These are phyloP conservation scores for Amblyjoppa fuscipennis DNA, from an alignment of 2,888 invertebrate species.

Conservation along the genomic window DNA sequence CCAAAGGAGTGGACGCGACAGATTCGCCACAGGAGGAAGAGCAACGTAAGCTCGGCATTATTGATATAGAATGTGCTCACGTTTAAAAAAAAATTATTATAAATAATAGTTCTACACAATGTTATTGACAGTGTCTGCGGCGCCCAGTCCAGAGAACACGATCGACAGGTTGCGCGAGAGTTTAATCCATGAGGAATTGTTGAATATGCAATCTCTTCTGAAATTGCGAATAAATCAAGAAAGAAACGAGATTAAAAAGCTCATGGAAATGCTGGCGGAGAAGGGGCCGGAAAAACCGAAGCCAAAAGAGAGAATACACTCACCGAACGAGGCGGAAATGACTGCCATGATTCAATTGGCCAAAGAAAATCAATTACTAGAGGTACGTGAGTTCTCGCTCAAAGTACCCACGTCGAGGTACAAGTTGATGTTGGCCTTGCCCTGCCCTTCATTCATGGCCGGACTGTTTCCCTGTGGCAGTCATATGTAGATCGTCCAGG, in stretches of 20 bases:
- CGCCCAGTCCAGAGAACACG: conserved; percentile 73
- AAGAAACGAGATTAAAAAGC: conserved; percentile 90
- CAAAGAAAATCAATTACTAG: conserved; percentile 89
- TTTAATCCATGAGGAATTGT: conserved; percentile 85
- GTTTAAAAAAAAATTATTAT: background rate
- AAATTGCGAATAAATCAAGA: conserved; percentile 91
- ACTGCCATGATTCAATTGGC: conserved; percentile 86
- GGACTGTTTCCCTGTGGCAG: no score
- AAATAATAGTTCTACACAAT: background rate
- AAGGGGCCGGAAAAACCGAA: conserved; percentile 76
- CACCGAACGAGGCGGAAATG: conserved; percentile 86
- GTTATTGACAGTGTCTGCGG: conserved; percentile 66
- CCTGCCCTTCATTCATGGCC: no score
- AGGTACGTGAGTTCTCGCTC: conserved; percentile 79
- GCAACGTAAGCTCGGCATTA: conserved; percentile 36
- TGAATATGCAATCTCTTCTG: conserved; percentile 90
- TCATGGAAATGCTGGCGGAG: conserved; percentile 83
- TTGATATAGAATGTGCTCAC: background rate
- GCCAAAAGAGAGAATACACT: conserved; percentile 77
- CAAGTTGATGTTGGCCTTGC: no score
- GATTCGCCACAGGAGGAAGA: conserved; percentile 62
- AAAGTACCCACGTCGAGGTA: no score
- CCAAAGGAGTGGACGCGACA: conserved; percentile 34
- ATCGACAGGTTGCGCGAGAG: conserved; percentile 80
- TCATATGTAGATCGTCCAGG: no score